Evolutionary conservation across 1,140 invertebrate genomes (phyloP).

Genomic region (Oryctes rhinoceros): DNA sequence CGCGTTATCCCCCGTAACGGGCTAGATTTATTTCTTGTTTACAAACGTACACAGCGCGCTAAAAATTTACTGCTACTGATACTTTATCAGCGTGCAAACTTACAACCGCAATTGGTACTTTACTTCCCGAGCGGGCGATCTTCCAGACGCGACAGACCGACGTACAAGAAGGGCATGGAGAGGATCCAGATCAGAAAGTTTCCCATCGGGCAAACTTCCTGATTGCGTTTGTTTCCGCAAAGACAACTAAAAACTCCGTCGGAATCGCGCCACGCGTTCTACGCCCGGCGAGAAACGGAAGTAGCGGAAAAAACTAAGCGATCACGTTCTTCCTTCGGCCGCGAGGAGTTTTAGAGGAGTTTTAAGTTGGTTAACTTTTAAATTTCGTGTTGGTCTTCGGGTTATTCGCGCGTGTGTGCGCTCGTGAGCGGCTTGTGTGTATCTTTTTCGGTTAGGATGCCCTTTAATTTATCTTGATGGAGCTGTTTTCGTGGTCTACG

Average conservation of each 20-base stretch:
- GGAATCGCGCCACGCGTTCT: neutral
- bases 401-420: neutral
- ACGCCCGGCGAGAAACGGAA: neutral
- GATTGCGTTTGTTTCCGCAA: slow-evolving; percentile 38
- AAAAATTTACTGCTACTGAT: slow-evolving; percentile 3
- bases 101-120: neutral
- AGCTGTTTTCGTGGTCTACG: neutral
- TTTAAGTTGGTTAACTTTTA: slow-evolving; percentile 19
- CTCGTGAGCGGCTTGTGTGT: neutral
- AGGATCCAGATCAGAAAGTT: neutral
- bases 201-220: slow-evolving; percentile 27
- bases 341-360: neutral
- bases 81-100: neutral
- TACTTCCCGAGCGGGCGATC: neutral
- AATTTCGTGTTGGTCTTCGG: neutral
- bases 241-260: slow-evolving; percentile 12
- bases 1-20: neutral
- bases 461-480: neutral
- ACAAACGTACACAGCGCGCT: neutral
- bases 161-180: neutral
- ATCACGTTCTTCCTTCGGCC: neutral
- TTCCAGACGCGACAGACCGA: slow-evolving; percentile 2
- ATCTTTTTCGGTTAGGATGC: neutral
- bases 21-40: neutral
- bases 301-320: slow-evolving; percentile 2